phyloP scores from a whole-genome alignment of 1,140 invertebrate genomes.

The Ceratina calcarata region DNA sequence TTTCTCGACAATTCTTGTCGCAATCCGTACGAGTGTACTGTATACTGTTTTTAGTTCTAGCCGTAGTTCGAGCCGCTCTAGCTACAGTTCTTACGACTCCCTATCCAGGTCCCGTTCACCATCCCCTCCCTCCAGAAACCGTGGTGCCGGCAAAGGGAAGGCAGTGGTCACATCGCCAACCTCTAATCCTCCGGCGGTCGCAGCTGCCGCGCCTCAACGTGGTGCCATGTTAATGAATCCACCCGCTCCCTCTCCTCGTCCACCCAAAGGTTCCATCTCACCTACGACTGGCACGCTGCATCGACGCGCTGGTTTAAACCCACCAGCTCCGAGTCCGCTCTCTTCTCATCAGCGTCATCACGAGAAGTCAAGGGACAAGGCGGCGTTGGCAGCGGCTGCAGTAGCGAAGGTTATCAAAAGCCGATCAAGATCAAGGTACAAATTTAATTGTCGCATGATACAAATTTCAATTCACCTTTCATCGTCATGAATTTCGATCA shows the following conservation, averaged over 20 bases:
- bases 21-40: constrained; percentile 29
- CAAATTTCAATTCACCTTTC: too few species aligned
- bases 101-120: constrained; percentile 82
- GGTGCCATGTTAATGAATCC: constrained; percentile 86
- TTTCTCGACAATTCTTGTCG: not conserved
- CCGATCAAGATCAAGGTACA: constrained; percentile 77
- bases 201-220: constrained; percentile 64
- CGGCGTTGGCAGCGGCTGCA: constrained; percentile 74
- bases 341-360: constrained; percentile 72
- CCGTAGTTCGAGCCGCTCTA: constrained; percentile 80
- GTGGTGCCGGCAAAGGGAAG: constrained; percentile 73
- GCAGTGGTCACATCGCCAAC: constrained; percentile 70
- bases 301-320: constrained; percentile 77
- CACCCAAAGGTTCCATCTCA: constrained; percentile 74
- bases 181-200: constrained; percentile 46
- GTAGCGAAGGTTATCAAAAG: constrained; percentile 79
- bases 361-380: constrained; percentile 75
- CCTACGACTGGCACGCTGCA: constrained; percentile 74
- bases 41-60: constrained; percentile 79
- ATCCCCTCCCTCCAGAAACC: constrained; percentile 75
- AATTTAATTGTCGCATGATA: not conserved
- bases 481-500: not conserved
- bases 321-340: constrained; percentile 75
- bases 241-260: constrained; percentile 82
- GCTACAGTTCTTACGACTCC: constrained; percentile 81